Percentiles rank a stretch among this genome's conserved stretches.
Conservation (phyloP, 2,797 vertebrate species). For the Champsocephalus esox region DNA sequence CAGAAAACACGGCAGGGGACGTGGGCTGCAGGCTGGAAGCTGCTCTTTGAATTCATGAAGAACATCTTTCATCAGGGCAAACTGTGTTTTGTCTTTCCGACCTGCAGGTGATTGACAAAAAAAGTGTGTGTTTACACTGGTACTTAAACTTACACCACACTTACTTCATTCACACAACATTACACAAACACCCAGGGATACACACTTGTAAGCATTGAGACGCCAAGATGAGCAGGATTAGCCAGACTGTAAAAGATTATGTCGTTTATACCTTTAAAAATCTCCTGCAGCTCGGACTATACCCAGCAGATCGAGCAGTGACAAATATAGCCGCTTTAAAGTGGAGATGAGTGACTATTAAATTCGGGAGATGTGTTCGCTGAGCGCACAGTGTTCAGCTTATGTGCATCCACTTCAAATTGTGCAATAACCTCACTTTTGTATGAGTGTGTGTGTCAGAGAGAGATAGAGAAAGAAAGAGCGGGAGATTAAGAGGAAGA, state of each 20-base stretch:
- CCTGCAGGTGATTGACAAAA: neutral
- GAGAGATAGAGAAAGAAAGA: slow-evolving; percentile 26
- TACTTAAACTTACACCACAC: neutral
- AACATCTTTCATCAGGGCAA: slow-evolving; percentile 31
- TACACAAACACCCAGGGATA: slow-evolving; percentile 14
- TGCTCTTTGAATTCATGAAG: slow-evolving; percentile 37
- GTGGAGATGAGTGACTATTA: slow-evolving; percentile 63
- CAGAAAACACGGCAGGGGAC: slow-evolving; percentile 57
- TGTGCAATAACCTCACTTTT: slow-evolving; percentile 54
- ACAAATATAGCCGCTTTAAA: slow-evolving; percentile 68
- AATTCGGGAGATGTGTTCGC: slow-evolving; percentile 66
- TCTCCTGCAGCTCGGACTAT: slow-evolving; percentile 45
- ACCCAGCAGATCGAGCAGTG: slow-evolving; percentile 46
- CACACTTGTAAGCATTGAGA: slow-evolving; percentile 24
- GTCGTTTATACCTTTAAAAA: slow-evolving; percentile 50
- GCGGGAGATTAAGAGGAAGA: slow-evolving; percentile 48
- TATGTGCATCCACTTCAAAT: slow-evolving; percentile 54
- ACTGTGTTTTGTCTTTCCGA: slow-evolving; percentile 32
- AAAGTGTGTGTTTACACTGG: neutral
- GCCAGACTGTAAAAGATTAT: slow-evolving; percentile 29
- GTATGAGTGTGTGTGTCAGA: neutral
- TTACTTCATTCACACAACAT: neutral
- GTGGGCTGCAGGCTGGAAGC: slow-evolving; percentile 31
- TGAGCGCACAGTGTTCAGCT: slow-evolving; percentile 51
- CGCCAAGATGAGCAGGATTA: slow-evolving; percentile 51